Base-by-base conservation (phyloP, 1,140 invertebrate genomes). In the Pogonus chalceus region DNA sequence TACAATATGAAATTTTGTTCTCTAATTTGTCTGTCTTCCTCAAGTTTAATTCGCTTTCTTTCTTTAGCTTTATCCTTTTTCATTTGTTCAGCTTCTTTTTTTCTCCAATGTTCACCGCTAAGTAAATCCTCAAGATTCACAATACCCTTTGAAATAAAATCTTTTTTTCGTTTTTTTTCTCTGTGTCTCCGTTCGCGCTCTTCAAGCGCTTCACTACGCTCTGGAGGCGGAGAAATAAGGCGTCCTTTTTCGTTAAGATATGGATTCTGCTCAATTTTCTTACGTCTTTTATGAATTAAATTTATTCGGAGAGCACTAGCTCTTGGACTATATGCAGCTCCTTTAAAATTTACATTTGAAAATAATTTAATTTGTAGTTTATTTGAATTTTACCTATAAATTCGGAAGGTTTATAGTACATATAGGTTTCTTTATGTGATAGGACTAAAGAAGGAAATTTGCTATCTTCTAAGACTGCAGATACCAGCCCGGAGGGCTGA, bases 341-440 rank as follows among this genome's bases (percentile, higher is more conserved):
- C 68, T 69, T 37, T 48, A 60, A 49, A 47, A 31, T 24, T 31
- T 18, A 16, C 23, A 49, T 46, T 39, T 21, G 49, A 16, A 48
- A 2, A 53, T 23, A 43, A 21, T 16, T 18, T 52, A 12, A 12
- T 52, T 26, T n/a, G n/a, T n/a, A n/a, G n/a, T n/a, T n/a, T 31
- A 31, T 31, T 31, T 4, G 2, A 16, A 26, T 24, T 53, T 60
- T 78, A 49, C 76, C 81, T 49, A 83, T 83, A 35, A 75, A 78
- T 68, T 88, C 83, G 35, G 73, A 76, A 2, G 83, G 83, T 56
- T 78, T 81, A 12, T 74, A 68, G 59, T 78, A 78, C 26, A 73
- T 66, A 49, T 74, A 75, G 23, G 72, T 70, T 60, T 81, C 71
- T 58, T 77, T 72, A 53, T 76, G 77, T 0, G 79, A 76, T 0